Conservation (phyloP, 2,888 invertebrate genomes). For the Esperia sulphurella region DNA sequence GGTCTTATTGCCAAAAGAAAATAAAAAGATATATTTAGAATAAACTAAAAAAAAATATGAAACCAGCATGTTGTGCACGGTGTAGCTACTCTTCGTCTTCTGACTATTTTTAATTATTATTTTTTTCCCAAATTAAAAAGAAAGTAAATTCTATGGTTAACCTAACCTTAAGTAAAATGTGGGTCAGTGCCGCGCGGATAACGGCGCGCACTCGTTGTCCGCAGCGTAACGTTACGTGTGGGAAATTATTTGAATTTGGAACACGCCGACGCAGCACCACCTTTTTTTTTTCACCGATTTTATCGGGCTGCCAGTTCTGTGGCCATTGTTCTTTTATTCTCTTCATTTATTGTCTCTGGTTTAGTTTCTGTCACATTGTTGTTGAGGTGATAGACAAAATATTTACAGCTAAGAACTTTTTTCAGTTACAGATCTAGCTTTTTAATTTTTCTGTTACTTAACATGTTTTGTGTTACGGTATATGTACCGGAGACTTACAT, state of each 20-base stretch:
- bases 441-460: not conserved
- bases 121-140: no score
- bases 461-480: no score
- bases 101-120: no score
- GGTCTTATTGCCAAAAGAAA: no score
- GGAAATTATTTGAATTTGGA: constrained; percentile 79
- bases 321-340: constrained; percentile 53
- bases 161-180: constrained; percentile 35
- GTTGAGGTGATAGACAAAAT: constrained; percentile 26
- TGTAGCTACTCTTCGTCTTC: no score
- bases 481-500: no score
- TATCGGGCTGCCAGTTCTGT: constrained; percentile 45
- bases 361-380: constrained; percentile 49
- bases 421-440: not conserved
- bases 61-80: no score
- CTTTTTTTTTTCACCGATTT: constrained; percentile 64
- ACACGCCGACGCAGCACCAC: constrained; percentile 32
- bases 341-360: constrained; percentile 48
- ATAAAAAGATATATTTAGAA: no score
- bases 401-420: constrained; percentile 22
- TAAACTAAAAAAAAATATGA: no score
- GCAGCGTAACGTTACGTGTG: constrained; percentile 79
- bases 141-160: not conserved
- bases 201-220: constrained; percentile 73
- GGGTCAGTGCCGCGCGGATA: constrained; percentile 75